These are phyloP conservation scores for Centroberyx gerrardi DNA, from an alignment of 2,797 vertebrate species.

Conservation along the genomic window DNA sequence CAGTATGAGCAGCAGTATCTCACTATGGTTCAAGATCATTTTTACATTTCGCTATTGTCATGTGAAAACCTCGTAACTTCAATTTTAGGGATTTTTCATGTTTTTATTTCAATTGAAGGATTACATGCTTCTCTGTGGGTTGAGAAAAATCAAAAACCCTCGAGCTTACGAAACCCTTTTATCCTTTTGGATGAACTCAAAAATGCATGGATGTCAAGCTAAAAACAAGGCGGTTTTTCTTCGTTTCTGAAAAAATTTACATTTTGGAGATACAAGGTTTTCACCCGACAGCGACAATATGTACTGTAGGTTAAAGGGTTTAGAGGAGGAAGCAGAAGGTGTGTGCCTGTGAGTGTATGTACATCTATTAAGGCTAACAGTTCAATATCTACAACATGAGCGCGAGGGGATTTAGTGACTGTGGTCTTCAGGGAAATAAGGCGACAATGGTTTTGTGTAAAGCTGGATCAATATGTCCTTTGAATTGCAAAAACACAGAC, in stretches of 20 bases:
- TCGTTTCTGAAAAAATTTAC: too few species aligned
- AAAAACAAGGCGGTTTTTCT: too few species aligned
- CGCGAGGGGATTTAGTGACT: constrained; percentile 53
- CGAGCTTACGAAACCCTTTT: constrained; percentile 13
- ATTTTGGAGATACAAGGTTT: neutral
- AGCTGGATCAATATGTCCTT: constrained; percentile 75
- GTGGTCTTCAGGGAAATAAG: constrained; percentile 76
- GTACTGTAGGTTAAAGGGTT: constrained; percentile 18
- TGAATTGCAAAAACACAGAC: constrained; percentile 58
- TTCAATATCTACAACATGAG: constrained; percentile 56
- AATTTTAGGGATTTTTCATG: neutral
- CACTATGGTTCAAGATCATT: constrained; percentile 22
- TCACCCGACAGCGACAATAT: constrained; percentile 17
- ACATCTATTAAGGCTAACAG: constrained; percentile 54
- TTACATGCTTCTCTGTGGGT: constrained; percentile 16
- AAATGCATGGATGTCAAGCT: too few species aligned
- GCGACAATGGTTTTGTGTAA: constrained; percentile 56
- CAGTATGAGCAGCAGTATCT: constrained; percentile 7
- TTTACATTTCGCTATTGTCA: constrained; percentile 24
- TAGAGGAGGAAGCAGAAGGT: constrained; percentile 22
- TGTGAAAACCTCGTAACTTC: constrained; percentile 16
- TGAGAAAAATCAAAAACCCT: constrained; percentile 12
- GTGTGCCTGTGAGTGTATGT: constrained; percentile 21
- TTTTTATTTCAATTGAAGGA: constrained; percentile 36
- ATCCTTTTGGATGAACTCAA: too few species aligned